Conservation (phyloP, 2,888 invertebrate species). For the Apomyelois bistriatella region DNA sequence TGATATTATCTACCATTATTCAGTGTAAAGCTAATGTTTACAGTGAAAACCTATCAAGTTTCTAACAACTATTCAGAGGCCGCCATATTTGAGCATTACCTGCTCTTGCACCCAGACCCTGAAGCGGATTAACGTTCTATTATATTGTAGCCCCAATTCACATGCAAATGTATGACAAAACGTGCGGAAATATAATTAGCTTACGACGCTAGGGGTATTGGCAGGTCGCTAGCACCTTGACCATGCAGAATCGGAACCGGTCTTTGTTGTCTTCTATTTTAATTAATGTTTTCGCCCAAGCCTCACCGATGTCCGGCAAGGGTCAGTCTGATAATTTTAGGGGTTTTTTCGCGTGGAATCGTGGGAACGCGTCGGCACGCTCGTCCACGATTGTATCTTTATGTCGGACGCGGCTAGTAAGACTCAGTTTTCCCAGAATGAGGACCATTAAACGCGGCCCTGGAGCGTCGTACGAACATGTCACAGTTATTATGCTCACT, state of each 20-base stretch:
- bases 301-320: slow-evolving; percentile 61
- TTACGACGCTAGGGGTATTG: slow-evolving; percentile 47
- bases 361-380: slow-evolving; percentile 62
- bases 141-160: slow-evolving; percentile 63
- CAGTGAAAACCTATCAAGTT: slow-evolving; percentile 70
- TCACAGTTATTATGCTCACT: slow-evolving; percentile 77
- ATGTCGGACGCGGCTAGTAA: slow-evolving; percentile 56
- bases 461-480: slow-evolving; percentile 71
- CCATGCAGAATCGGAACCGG: slow-evolving; percentile 54
- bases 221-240: slow-evolving; percentile 51
- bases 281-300: slow-evolving; percentile 71
- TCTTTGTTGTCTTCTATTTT: slow-evolving; percentile 61
- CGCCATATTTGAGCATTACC: slow-evolving; percentile 42
- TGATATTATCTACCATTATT: slow-evolving; percentile 46
- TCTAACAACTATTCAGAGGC: slow-evolving; percentile 54
- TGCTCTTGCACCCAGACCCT: slow-evolving; percentile 36
- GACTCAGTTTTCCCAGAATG: slow-evolving; percentile 70
- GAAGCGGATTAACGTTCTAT: slow-evolving; percentile 61
- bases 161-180: slow-evolving; percentile 73
- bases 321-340: slow-evolving; percentile 37
- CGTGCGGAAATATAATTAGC: slow-evolving; percentile 79
- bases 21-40: slow-evolving; percentile 59
- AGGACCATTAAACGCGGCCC: slow-evolving; percentile 67
- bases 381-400: slow-evolving; percentile 63
- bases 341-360: slow-evolving; percentile 55